Evolutionary conservation across 2,888 invertebrate genomes (phyloP).

Genomic region (Ormia ochracea): DNA sequence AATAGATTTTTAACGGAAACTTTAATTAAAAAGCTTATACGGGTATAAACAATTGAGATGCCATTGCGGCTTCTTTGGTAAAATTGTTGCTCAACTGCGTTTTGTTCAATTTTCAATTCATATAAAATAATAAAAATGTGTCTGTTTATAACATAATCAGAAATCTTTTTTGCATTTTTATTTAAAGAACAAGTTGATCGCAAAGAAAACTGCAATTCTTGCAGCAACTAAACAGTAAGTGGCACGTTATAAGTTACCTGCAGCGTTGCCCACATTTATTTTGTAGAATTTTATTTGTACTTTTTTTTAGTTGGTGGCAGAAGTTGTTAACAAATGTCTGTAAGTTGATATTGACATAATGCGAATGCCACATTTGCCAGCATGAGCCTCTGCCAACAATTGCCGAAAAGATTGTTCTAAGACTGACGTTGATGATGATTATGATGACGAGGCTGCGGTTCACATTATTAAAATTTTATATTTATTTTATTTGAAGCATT

Average conservation of each 20-base stretch:
- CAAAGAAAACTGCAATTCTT: conserved; percentile 16
- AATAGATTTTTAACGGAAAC: background rate
- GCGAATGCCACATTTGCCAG: conserved; percentile 38
- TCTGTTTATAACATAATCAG: background rate
- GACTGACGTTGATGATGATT: background rate
- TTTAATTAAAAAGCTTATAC: conserved; percentile 12
- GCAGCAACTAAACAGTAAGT: conserved; percentile 16
- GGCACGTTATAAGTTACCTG: background rate
- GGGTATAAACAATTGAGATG: background rate
- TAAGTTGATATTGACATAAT: conserved; percentile 40
- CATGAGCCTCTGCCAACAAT: conserved; percentile 28
- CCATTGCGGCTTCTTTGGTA: background rate
- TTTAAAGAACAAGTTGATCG: conserved; percentile 39
- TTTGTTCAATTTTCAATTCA: background rate
- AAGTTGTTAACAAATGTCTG: background rate
- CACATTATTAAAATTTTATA: conserved; percentile 9
- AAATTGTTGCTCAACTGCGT: conserved; percentile 19
- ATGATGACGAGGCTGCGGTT: conserved; percentile 18
- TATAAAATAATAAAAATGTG: background rate
- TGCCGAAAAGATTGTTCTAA: background rate
- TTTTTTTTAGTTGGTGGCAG: background rate
- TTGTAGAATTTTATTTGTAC: background rate
- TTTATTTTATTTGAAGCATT: background rate
- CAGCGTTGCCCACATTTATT: background rate
- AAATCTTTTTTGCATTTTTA: background rate